Percentiles rank a stretch among this genome's conserved stretches.
Evolutionary conservation across 2,888 invertebrate species (phyloP).

Genomic region (Meliscaeva auricollis): DNA sequence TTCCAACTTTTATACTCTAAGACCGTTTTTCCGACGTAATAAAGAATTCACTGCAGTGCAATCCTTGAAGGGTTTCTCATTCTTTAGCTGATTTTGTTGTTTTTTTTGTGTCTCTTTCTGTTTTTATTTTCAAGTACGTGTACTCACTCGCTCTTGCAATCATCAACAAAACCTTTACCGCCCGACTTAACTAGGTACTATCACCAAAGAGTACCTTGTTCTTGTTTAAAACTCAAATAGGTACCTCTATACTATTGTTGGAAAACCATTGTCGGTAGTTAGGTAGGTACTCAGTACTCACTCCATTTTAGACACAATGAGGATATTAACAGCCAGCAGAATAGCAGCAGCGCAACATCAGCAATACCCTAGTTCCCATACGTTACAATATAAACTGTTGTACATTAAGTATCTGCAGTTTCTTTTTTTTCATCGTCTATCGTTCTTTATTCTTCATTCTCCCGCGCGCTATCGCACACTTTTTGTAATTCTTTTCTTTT

Average conservation of each 20-base stretch:
- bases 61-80: constrained; percentile 11
- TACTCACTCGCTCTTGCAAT: no score
- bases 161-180: no score
- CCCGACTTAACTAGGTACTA: neutral
- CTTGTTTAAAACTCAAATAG: constrained; percentile 50
- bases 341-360: constrained; percentile 35
- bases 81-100: no score
- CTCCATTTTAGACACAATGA: constrained; percentile 46
- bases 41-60: constrained; percentile 26
- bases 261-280: constrained; percentile 26
- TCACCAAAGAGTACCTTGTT: constrained; percentile 25
- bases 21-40: neutral
- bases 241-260: constrained; percentile 45
- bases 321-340: constrained; percentile 53
- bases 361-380: constrained; percentile 66
- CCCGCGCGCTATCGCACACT: constrained; percentile 8
- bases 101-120: no score
- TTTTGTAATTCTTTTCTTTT: constrained; percentile 26
- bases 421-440: constrained; percentile 42
- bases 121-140: neutral
- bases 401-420: constrained; percentile 73
- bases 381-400: constrained; percentile 65
- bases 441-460: neutral
- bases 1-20: neutral
- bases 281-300: neutral